These are phyloP conservation scores for Danio albolineatus DNA, from an alignment of 2,797 vertebrate species.

Conservation along the genomic window DNA sequence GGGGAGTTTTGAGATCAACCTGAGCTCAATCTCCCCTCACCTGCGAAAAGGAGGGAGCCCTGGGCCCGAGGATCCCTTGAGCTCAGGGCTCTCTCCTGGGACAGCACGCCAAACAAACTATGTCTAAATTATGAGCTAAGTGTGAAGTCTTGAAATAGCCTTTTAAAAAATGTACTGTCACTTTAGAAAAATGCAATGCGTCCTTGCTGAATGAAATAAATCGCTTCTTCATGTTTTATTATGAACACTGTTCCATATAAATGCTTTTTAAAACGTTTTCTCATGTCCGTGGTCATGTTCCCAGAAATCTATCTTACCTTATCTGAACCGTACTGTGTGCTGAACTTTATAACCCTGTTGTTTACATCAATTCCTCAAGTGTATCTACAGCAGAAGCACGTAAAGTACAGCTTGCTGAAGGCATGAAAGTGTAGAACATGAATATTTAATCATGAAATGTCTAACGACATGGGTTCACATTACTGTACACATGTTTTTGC, in stretches of 20 bases:
- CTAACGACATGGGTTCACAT: conserved; percentile 4
- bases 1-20: too few species aligned
- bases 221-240: neutral
- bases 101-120: too few species aligned
- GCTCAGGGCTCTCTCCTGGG: too few species aligned
- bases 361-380: conserved; percentile 3
- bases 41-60: too few species aligned
- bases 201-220: neutral
- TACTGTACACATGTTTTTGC: conserved; percentile 5
- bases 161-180: too few species aligned
- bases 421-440: conserved; percentile 5
- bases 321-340: neutral
- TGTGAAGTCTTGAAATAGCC: too few species aligned
- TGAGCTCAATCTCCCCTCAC: too few species aligned
- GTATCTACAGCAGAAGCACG: conserved; percentile 1
- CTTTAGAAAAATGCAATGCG: conserved; percentile 24
- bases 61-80: too few species aligned
- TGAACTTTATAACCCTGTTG: neutral
- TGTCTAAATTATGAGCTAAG: too few species aligned
- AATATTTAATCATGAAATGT: conserved; percentile 18
- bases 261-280: conserved; percentile 18
- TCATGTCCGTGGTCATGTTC: conserved; percentile 4
- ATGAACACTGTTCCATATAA: conserved; percentile 12
- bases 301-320: conserved; percentile 12
- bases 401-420: neutral